Conservation (phyloP, 1,140 invertebrate genomes). For the Homarus americanus region DNA sequence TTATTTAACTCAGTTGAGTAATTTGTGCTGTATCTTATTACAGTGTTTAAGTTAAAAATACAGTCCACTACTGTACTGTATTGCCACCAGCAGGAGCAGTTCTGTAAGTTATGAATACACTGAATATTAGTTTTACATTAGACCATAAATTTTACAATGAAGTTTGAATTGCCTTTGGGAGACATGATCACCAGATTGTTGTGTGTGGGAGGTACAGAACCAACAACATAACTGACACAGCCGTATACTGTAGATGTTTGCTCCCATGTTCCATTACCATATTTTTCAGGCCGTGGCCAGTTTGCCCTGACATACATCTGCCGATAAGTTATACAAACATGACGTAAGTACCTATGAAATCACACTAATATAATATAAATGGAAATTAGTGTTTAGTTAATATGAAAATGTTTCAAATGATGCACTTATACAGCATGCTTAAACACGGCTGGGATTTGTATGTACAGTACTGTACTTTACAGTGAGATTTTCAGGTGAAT, state of each 20-base stretch:
- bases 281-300: slow-evolving; percentile 35
- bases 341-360: slow-evolving; percentile 15
- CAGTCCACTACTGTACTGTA: no score
- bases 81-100: no score
- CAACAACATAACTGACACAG: no score
- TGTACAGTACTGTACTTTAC: not conserved
- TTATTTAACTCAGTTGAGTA: no score
- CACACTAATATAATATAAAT: not conserved
- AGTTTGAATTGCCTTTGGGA: no score
- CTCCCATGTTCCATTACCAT: not conserved
- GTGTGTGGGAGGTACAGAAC: no score
- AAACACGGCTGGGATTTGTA: not conserved
- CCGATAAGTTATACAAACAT: slow-evolving; percentile 4
- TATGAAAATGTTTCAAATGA: not conserved
- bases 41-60: no score
- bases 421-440: not conserved
- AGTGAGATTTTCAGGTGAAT: not conserved
- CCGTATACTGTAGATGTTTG: not conserved
- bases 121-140: no score
- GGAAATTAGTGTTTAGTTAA: not conserved
- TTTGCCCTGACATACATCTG: slow-evolving; percentile 14
- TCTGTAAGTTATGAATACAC: no score
- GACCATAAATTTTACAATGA: no score
- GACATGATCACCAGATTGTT: no score
- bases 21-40: no score